These are phyloP conservation scores for Bellardia bayeri DNA, from an alignment of 2,888 invertebrate genomes.

Conservation along the genomic window DNA sequence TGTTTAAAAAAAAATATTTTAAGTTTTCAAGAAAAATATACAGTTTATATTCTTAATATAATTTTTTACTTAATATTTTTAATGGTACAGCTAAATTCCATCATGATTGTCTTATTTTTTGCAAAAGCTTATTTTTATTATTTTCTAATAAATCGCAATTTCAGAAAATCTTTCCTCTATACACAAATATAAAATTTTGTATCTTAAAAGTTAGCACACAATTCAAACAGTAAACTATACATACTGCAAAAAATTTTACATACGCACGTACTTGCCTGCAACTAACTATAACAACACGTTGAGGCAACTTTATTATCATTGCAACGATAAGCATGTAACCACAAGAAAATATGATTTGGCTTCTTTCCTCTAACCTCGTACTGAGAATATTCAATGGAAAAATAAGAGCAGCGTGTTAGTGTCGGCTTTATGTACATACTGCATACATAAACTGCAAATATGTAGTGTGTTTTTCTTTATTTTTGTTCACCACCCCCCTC, in stretches of 20 bases:
- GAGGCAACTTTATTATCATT: conserved; percentile 71
- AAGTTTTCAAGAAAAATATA: no score
- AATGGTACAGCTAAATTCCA: no score
- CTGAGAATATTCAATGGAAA: conserved; percentile 35
- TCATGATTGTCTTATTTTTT: no score
- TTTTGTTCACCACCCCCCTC: conserved; percentile 14
- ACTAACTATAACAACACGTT: conserved; percentile 61
- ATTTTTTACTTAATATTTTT: no score
- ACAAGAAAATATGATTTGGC: conserved; percentile 72
- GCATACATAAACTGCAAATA: conserved; percentile 42
- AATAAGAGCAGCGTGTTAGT: conserved; percentile 15
- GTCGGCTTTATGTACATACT: conserved; percentile 5
- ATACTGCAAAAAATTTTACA: conserved; percentile 21
- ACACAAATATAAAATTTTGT: not conserved
- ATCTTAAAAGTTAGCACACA: not conserved
- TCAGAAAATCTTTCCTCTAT: no score
- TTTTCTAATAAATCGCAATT: no score
- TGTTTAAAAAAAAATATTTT: no score
- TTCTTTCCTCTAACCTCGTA: conserved; percentile 35
- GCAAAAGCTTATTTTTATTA: no score
- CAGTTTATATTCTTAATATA: no score
- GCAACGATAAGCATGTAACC: conserved; percentile 71
- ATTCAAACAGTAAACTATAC: conserved; percentile 19
- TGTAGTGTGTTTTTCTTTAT: not conserved
- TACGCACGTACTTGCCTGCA: conserved; percentile 60